These are phyloP conservation scores for Takifugu flavidus DNA, from an alignment of 2,113 vertebrate species.

Conservation along the genomic window DNA sequence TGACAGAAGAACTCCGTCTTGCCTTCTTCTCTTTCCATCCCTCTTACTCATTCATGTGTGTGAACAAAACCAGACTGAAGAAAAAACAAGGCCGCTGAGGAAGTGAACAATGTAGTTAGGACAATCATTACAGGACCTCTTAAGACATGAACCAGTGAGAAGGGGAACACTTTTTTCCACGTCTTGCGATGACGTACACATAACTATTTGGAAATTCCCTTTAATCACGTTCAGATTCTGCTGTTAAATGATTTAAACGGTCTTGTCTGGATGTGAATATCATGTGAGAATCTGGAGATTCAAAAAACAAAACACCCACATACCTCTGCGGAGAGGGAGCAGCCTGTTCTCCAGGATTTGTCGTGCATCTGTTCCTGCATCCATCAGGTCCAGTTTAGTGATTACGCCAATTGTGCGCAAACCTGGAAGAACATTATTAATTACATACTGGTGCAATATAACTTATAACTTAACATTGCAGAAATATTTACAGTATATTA, in stretches of 20 bases:
- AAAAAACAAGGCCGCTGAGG: not conserved
- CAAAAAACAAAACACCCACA: slow-evolving; percentile 6
- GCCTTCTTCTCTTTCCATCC: not conserved
- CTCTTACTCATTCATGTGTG: too few relatives aligned
- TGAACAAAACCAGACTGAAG: too few relatives aligned
- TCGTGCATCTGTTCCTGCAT: slow-evolving; percentile 88
- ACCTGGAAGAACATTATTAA: slow-evolving; percentile 66
- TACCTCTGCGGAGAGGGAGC: slow-evolving; percentile 90
- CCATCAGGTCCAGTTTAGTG: slow-evolving; percentile 94
- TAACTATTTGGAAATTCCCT: too few relatives aligned
- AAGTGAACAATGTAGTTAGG: not conserved
- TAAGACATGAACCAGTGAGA: not conserved
- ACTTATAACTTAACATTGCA: too few relatives aligned
- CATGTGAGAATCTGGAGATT: too few relatives aligned
- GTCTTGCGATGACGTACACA: too few relatives aligned
- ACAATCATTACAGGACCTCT: not conserved
- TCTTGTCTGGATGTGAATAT: too few relatives aligned
- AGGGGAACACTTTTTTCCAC: not conserved
- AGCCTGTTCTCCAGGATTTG: slow-evolving; percentile 89
- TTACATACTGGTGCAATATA: not conserved
- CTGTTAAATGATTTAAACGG: too few relatives aligned
- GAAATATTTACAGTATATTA: too few relatives aligned
- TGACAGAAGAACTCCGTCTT: not conserved
- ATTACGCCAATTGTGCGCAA: slow-evolving; percentile 91
- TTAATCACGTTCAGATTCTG: too few relatives aligned